Evolutionary conservation across 1,140 invertebrate genomes (phyloP).

Genomic region (Drosophila quadrilineata): DNA sequence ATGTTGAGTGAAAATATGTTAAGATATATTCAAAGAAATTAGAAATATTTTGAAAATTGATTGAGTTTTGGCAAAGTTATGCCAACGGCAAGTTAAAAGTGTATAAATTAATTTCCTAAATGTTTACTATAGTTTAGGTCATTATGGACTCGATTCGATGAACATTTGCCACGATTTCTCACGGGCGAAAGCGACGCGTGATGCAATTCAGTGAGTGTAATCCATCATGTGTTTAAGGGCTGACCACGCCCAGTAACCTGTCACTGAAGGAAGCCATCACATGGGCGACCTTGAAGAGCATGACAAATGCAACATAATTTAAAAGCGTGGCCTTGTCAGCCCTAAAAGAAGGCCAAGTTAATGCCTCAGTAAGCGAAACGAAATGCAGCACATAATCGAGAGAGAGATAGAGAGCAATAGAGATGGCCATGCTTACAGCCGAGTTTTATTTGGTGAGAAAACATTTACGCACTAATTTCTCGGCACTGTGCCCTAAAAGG

Average conservation of each 20-base stretch:
- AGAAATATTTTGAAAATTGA: no score
- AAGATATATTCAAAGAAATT: no score
- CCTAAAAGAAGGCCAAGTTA: constrained; percentile 76
- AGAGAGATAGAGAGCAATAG: background rate
- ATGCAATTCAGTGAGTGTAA: no score
- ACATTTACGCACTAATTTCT: constrained; percentile 81
- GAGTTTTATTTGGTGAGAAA: constrained; percentile 81
- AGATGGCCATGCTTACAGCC: no score
- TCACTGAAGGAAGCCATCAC: constrained; percentile 37
- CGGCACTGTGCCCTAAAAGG: constrained; percentile 35
- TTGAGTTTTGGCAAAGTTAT: no score
- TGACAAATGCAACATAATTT: constrained; percentile 64
- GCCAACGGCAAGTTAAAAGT: no score
- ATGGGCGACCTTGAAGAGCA: constrained; percentile 43
- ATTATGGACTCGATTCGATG: no score
- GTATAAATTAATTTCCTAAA: no score
- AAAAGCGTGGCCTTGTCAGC: constrained; percentile 52
- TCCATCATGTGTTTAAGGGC: constrained; percentile 7
- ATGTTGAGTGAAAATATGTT: no score
- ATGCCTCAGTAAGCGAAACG: constrained; percentile 75
- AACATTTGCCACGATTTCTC: no score
- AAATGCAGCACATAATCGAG: constrained; percentile 65
- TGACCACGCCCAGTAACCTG: constrained; percentile 42
- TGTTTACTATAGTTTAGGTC: no score
- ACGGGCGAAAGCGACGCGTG: no score